Percentiles rank a stretch among this genome's conserved stretches.
These are phyloP conservation scores for Zophobas atratus DNA, from an alignment of 1,140 invertebrate species.

Conservation along the genomic window DNA sequence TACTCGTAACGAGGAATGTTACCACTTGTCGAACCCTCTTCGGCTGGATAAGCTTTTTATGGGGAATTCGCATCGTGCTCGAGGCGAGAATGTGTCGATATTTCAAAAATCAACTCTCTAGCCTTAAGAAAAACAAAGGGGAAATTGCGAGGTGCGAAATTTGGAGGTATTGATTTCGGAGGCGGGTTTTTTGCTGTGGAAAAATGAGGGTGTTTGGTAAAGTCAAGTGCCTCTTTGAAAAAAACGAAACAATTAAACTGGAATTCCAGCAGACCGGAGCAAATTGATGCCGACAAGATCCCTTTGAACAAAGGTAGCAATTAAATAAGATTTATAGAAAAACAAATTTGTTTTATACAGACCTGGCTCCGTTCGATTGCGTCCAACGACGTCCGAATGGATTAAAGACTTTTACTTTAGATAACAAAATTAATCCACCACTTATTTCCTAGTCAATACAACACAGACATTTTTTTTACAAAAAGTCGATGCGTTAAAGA, in stretches of 20 bases:
- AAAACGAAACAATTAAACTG: slow-evolving; percentile 3
- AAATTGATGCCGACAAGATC: neutral
- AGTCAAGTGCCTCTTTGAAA: neutral
- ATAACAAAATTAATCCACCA: no score
- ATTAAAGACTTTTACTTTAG: no score
- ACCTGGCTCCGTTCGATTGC: neutral
- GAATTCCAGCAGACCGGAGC: neutral
- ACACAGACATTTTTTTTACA: no score
- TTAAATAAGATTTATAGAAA: slow-evolving; percentile 12
- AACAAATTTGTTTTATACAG: slow-evolving; percentile 15
- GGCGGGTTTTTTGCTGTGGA: no score
- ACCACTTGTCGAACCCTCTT: slow-evolving; percentile 15
- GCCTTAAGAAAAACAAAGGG: neutral
- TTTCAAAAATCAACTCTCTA: neutral
- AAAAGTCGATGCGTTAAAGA: no score
- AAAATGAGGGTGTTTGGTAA: no score
- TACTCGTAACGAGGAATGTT: slow-evolving; percentile 15
- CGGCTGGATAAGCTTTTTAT: slow-evolving; percentile 16
- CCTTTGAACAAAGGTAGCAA: neutral
- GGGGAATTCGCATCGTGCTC: neutral
- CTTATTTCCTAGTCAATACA: no score
- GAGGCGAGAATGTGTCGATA: neutral
- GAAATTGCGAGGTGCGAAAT: no score
- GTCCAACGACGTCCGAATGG: no score
- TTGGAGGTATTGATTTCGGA: no score